A percentile compares a stretch with the other conserved stretches of the same genome.
These are phyloP conservation scores for Clupea harengus DNA, from an alignment of 2,113 vertebrate genomes.

Conservation along the genomic window DNA sequence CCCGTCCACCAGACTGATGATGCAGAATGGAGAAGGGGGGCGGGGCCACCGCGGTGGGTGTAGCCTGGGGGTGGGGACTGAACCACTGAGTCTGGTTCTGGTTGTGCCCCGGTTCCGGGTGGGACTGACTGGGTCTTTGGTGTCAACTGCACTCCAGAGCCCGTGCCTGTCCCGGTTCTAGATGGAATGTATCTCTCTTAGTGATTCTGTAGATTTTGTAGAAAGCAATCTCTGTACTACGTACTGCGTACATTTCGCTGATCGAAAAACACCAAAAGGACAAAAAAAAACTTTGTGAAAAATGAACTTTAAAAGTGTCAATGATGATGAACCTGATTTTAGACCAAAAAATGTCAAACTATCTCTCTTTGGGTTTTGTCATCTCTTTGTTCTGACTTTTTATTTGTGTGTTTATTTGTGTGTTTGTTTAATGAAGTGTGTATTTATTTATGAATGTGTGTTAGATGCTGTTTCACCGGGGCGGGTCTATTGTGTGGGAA, in stretches of 20 bases:
- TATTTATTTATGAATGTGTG: slow-evolving; percentile 18
- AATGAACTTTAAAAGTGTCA: slow-evolving; percentile 48
- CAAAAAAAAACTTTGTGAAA: slow-evolving; percentile 57
- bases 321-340: slow-evolving; percentile 78
- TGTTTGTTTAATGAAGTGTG: slow-evolving; percentile 45
- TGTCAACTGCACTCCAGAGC: slow-evolving; percentile 20
- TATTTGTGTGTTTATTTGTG: slow-evolving; percentile 69
- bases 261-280: slow-evolving; percentile 60
- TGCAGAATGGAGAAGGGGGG: slow-evolving; percentile 3
- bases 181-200: slow-evolving; percentile 73
- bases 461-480: slow-evolving; percentile 15
- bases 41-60: slow-evolving; percentile 40
- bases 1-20: too few relatives aligned
- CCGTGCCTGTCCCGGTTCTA: slow-evolving; percentile 50
- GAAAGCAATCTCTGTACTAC: slow-evolving; percentile 62
- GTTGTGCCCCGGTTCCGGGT: slow-evolving; percentile 21
- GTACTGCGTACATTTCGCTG: slow-evolving; percentile 58
- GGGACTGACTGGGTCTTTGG: neutral
- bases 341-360: slow-evolving; percentile 85
- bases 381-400: neutral
- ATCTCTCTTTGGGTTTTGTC: slow-evolving; percentile 66
- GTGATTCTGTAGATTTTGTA: slow-evolving; percentile 71
- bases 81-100: too few relatives aligned
- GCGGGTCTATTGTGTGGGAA: slow-evolving; percentile 40
- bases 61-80: slow-evolving; percentile 14